A percentile compares a stretch with the other conserved stretches of the same genome.
Evolutionary conservation across 2,113 vertebrate species (phyloP).

Genomic region (Tupaia tana): DNA sequence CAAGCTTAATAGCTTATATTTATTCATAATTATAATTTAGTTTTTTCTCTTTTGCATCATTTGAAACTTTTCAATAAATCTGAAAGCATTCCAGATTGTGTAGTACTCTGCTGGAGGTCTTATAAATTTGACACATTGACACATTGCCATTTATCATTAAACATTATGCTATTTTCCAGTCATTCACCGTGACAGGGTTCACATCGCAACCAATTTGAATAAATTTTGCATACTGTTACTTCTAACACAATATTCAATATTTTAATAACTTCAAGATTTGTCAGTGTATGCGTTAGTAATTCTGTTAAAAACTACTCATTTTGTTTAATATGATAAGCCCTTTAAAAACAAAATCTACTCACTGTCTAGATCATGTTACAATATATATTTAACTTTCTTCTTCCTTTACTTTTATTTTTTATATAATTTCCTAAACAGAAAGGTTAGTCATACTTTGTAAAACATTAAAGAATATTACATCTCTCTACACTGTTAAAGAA

Average conservation of each 20-base stretch:
- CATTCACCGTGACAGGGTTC: not conserved
- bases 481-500: not conserved
- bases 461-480: not conserved
- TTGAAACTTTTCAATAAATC: not conserved
- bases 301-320: not conserved
- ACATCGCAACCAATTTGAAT: not conserved
- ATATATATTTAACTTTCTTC: not conserved
- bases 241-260: not conserved
- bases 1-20: not conserved
- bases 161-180: not conserved
- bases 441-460: not conserved
- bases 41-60: not conserved
- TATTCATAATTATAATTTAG: not conserved
- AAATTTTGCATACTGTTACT: not conserved
- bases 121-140: not conserved
- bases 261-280: not conserved
- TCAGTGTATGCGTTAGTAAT: not conserved
- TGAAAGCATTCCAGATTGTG: not conserved
- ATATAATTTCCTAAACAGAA: not conserved
- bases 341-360: not conserved
- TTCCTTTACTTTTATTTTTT: not conserved
- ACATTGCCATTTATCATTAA: not conserved
- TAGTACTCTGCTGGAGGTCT: not conserved
- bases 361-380: not conserved
- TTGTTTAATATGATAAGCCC: conserved; percentile 17